Evolutionary conservation across 2,888 invertebrate species (phyloP), one percentile per base, ranked within the genome.

Genomic region (Xestia xanthographa): DNA sequence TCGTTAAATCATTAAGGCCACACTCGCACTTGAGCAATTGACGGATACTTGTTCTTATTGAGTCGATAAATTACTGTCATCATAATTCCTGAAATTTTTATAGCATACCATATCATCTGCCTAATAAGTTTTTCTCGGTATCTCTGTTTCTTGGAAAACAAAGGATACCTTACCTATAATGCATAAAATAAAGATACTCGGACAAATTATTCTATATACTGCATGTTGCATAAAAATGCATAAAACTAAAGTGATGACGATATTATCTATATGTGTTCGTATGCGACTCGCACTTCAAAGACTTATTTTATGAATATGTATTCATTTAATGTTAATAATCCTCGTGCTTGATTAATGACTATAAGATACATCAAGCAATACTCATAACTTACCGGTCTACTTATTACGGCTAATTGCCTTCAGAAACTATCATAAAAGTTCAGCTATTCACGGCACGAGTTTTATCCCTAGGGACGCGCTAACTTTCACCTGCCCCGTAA

Each of bases 21-120:
- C 63, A 65, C n/a, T 58, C 66, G 34, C 53, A 43, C 65, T 67
- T 34, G 34, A 34, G 34, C 53, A 43, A 60, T 67, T 45, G 72
- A 58, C 41, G 69, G 56, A 69, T 72, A 77, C 66, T 38, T n/a
- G 74, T 85, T 85, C 53, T 75, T 77, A 80, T 85, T 83, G 78
- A 81, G 66, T 78, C 60, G 63, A 72, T 67, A 58, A 75, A 66
- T 75, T 45, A 77, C 34, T 43, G 29, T 62, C 43, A 41, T 34
- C n/a, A 56, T 75, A 14, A 66, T 69, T 79, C 74, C 74, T 79
- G 17, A 41, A 58, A 45, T n/a, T 14, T 50, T 38, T 58, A 38
- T 70, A 29, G 1, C 60, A 45, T 48, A 34, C 14, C 63, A 66
- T 69, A 80, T 17, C 14, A 80, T 17, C 14, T 70, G 20, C 22